Conservation (phyloP, 2,797 vertebrate species). For the Choloepus didactylus region DNA sequence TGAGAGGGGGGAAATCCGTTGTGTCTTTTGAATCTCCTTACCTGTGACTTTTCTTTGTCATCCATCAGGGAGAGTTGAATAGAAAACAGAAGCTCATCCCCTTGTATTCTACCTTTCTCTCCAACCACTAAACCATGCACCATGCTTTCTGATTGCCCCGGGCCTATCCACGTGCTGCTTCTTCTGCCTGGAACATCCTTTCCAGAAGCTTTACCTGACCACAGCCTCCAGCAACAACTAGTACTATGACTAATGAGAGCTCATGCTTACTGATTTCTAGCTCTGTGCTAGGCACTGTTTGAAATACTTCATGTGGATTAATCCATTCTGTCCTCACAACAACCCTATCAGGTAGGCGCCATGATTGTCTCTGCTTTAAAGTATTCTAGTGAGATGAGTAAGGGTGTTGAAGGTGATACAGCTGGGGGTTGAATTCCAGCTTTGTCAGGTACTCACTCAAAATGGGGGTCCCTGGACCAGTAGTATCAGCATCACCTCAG, state of each 20-base stretch:
- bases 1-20: neutral
- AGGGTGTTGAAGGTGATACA: too few relatives aligned
- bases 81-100: too few relatives aligned
- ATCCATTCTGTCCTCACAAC: neutral
- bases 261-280: neutral
- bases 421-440: neutral
- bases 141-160: too few relatives aligned
- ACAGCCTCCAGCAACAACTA: too few relatives aligned
- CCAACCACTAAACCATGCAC: neutral
- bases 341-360: too few relatives aligned
- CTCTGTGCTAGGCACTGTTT: neutral
- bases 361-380: too few relatives aligned
- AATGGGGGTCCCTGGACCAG: neutral
- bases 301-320: neutral
- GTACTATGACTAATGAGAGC: too few relatives aligned
- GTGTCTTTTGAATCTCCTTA: neutral
- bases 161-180: too few relatives aligned
- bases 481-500: neutral
- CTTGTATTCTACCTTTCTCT: too few relatives aligned
- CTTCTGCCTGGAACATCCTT: neutral
- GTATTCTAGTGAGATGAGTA: neutral
- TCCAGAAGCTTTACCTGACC: neutral
- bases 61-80: neutral
- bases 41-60: neutral
- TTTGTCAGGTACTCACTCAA: neutral